A percentile compares a stretch with the other conserved stretches of the same genome.
Conservation (phyloP, 2,888 invertebrate genomes). For the Latheticus oryzae region DNA sequence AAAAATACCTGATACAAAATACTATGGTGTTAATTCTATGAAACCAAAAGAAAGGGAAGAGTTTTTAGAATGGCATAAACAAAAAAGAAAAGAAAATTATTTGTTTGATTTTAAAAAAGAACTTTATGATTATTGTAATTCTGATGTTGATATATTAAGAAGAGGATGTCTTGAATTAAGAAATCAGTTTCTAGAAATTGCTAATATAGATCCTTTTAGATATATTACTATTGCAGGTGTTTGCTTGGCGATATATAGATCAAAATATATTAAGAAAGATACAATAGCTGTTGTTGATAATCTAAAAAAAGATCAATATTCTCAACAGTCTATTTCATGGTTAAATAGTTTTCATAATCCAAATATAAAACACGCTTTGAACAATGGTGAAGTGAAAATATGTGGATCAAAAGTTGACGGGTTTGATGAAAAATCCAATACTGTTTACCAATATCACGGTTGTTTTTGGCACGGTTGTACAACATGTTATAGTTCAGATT, state of each 20-base stretch:
- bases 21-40: no score
- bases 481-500: conserved; percentile 18
- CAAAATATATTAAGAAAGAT: conserved; percentile 16
- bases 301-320: conserved; percentile 11
- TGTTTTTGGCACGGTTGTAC: conserved; percentile 19
- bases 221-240: conserved; percentile 31
- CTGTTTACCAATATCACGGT: conserved; percentile 17
- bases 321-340: conserved; percentile 14
- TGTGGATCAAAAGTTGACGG: conserved; percentile 20
- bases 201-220: conserved; percentile 39
- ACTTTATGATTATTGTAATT: conserved; percentile 16
- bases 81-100: conserved; percentile 26
- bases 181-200: conserved; percentile 40
- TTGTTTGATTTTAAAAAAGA: conserved; percentile 9
- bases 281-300: conserved; percentile 11
- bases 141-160: conserved; percentile 19
- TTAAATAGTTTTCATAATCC: conserved; percentile 18
- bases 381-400: conserved; percentile 15
- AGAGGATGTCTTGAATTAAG: conserved; percentile 34
- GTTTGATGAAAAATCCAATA: conserved; percentile 16
- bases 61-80: conserved; percentile 12
- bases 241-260: conserved; percentile 19
- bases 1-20: no score
- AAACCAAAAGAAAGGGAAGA: conserved; percentile 9
- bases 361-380: conserved; percentile 4